Evolutionary conservation across 2,797 vertebrate genomes (phyloP), one percentile per base, ranked within the genome.

Genomic region (Allobates femoralis): DNA sequence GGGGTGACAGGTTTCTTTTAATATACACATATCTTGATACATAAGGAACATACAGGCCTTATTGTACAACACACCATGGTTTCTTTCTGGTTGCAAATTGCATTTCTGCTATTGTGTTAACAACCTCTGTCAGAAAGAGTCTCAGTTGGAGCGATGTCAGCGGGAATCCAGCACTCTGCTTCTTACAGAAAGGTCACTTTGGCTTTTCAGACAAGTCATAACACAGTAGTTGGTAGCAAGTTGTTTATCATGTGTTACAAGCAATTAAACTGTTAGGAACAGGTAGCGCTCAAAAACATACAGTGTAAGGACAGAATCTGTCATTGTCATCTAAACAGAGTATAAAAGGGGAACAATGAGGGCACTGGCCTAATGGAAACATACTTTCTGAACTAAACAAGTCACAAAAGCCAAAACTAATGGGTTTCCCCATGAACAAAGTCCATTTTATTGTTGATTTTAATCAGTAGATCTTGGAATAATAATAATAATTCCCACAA

Each of bases 131-230:
- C 62, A 85, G 60, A 85, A 79, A 46, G 1, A 26, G 62, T 56
- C 76, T 79, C 76, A 69, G 76, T 78, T 46, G 75, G 75, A 85
- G 76, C 46, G 18, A 50, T 79, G 75, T 79, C 84, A 85, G 84
- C 75, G 46, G 76, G 75, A 79, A n/a, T 10, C 15, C 50, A 66
- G 28, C 26, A 60, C n/a, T 79, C 32, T 77, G 73, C 83, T 79
- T 78, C 84, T 67, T 69, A 71, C 46, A 71, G 84, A 85, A 85
- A 85, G 76, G 84, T 85, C 84, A 85, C 16, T 79, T 71, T 85
- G 32, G 84, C 76, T 79, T 85, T 55, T 85, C 60, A 78, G 75
- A 79, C 32, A 85, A 79, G 76, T 79, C 53, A 85, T 19, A 79
- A 26, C 67, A 79, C 83, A 85, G 83, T 50, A 66, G 82, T 50